phyloP scores from a whole-genome alignment of 1,140 invertebrate genomes.

The Drosophila kohkoa region DNA sequence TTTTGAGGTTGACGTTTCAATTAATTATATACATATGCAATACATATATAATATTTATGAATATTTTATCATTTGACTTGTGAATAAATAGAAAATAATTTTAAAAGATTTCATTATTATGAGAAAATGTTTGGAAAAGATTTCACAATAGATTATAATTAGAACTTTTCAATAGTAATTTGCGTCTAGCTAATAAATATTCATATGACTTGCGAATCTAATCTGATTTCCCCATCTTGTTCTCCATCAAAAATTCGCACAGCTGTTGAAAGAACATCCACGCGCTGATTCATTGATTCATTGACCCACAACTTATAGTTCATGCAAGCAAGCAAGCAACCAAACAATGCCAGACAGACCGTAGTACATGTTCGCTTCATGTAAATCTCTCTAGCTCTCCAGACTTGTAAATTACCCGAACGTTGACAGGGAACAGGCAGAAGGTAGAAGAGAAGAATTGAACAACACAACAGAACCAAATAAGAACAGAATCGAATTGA shows the following conservation, averaged over 20 bases:
- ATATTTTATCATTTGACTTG: too few species aligned
- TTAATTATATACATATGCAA: too few species aligned
- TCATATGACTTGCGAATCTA: neutral
- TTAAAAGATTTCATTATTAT: too few species aligned
- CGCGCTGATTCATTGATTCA: conserved; percentile 74
- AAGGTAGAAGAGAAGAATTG: conserved; percentile 21
- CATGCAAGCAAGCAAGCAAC: conserved; percentile 27
- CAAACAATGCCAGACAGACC: conserved; percentile 36
- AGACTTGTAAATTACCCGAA: conserved; percentile 74
- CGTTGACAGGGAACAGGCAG: conserved; percentile 44
- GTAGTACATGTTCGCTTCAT: conserved; percentile 44
- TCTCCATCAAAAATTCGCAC: conserved; percentile 53
- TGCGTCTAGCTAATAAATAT: neutral
- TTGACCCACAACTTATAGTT: conserved; percentile 69
- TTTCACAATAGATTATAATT: too few species aligned
- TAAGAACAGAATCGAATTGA: conserved; percentile 50
- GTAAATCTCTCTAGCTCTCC: conserved; percentile 54
- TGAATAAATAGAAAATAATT: too few species aligned
- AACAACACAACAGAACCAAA: conserved; percentile 36
- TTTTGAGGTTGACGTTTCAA: too few species aligned
- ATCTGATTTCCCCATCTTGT: neutral
- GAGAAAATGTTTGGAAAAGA: too few species aligned
- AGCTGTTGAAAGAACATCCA: conserved; percentile 63
- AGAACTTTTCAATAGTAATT: too few species aligned
- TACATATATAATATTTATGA: too few species aligned